Evolutionary conservation across 2,888 invertebrate species (phyloP), one percentile per base, ranked within the genome.

Genomic region (Ptilodon capucinus): DNA sequence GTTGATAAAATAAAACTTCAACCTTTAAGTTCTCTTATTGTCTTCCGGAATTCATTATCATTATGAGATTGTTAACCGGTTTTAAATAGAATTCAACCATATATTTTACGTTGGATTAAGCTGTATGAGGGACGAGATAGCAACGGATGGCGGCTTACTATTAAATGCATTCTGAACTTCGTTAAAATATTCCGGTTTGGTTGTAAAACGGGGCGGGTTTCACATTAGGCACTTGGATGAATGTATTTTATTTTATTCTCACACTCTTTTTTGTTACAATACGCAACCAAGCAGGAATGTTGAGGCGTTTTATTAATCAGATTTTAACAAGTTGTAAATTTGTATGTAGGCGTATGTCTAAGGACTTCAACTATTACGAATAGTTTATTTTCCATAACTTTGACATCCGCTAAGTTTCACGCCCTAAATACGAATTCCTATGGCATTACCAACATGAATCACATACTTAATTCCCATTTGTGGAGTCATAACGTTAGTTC

Each of bases 161-260:
- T 58, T 52, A 23, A 62, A 41, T 21, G 25, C 49, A 40, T 59
- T 64, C 46, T 46, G 30, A 40, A 36, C 52, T 47, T 51, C 44
- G 40, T 58, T 64, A 41, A 45, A 51, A 64, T 58, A 61, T 64
- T 64, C 58, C 51, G 42, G 49, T 45, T 40, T 50, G 48, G 54
- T 60, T 57, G 41, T 42, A 48, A 50, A 45, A 43, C 52, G 34
- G 46, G 44, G 36, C 55, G 44, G 65, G 38, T 54, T 54, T 48
- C 40, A 58, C 34, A 49, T 54, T 50, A 50, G 46, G 43, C 47
- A 45, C 49, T 53, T 47, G 17, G 45, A 52, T 47, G 14, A 28
- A 30, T 41, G 38, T 18, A 23, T 34, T 19, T 38, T 49, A 57
- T 44, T 48, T 44, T 40, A 49, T 57, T 59, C 46, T 28, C 58